These are phyloP conservation scores for Rhagium mordax DNA, from an alignment of 2,888 invertebrate species.

Conservation along the genomic window DNA sequence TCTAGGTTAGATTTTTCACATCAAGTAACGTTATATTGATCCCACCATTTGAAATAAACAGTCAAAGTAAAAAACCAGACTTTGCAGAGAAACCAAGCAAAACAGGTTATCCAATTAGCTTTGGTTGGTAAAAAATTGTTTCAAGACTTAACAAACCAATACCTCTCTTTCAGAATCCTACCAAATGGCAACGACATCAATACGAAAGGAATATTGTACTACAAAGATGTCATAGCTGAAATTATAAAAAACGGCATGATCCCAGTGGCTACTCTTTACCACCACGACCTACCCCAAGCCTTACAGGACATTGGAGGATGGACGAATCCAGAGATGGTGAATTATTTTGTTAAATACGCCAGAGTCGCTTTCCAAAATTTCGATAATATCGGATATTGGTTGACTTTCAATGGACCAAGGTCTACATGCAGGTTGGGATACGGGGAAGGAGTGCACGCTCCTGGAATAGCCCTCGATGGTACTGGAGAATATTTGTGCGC, in stretches of 20 bases:
- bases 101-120: no score
- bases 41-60: no score
- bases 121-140: no score
- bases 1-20: slow-evolving; percentile 68
- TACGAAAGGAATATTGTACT: slow-evolving; percentile 65
- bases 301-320: slow-evolving; percentile 73
- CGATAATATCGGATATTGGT: slow-evolving; percentile 71
- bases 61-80: no score
- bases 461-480: slow-evolving; percentile 71
- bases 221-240: slow-evolving; percentile 41
- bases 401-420: slow-evolving; percentile 73
- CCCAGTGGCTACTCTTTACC: slow-evolving; percentile 45
- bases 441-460: slow-evolving; percentile 67
- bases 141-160: no score
- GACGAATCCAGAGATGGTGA: slow-evolving; percentile 75
- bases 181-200: slow-evolving; percentile 74
- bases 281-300: slow-evolving; percentile 76
- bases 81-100: no score
- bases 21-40: no score
- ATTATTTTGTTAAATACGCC: slow-evolving; percentile 76
- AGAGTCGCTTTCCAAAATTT: slow-evolving; percentile 72
- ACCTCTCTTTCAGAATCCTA: slow-evolving; percentile 64
- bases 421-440: slow-evolving; percentile 61
- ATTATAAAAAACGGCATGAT: slow-evolving; percentile 36
- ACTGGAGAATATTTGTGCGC: slow-evolving; percentile 75